A percentile compares a stretch with the other conserved stretches of the same genome.
Evolutionary conservation across 2,797 vertebrate genomes (phyloP).

Genomic region (Acrossocheilus wenchowensis): DNA sequence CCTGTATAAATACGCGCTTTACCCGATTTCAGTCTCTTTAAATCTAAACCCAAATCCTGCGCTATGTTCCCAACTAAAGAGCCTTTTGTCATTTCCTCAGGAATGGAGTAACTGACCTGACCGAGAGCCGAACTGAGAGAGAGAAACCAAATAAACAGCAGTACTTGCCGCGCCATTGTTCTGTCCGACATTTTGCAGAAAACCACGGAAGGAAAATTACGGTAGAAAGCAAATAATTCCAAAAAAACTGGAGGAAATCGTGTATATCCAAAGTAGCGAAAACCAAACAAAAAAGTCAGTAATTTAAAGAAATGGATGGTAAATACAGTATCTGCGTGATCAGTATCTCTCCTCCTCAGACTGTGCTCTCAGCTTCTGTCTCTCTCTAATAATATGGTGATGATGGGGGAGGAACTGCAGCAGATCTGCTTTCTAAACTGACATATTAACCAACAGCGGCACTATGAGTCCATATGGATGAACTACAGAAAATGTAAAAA

Average conservation of each 20-base stretch:
- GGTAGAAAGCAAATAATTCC: background rate
- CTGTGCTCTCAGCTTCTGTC: slow-evolving; percentile 22
- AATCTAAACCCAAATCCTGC: slow-evolving; percentile 79
- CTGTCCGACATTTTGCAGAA: too few species aligned
- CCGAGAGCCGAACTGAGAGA: slow-evolving; percentile 70
- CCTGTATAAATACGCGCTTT: slow-evolving; percentile 67
- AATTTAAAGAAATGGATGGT: background rate
- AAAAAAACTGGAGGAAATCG: background rate
- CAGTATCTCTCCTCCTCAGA: background rate
- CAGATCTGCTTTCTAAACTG: background rate
- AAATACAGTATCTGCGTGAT: background rate
- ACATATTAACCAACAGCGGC: slow-evolving; percentile 57
- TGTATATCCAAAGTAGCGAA: background rate
- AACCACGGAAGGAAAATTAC: background rate
- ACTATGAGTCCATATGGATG: too few species aligned
- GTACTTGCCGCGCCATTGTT: slow-evolving; percentile 77
- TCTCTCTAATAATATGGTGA: slow-evolving; percentile 21
- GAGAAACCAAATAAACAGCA: slow-evolving; percentile 75
- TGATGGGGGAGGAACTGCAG: slow-evolving; percentile 36
- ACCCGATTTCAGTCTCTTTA: slow-evolving; percentile 66
- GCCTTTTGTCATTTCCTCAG: slow-evolving; percentile 83
- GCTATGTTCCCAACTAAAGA: slow-evolving; percentile 83
- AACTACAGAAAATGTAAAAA: too few species aligned
- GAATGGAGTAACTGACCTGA: slow-evolving; percentile 84
- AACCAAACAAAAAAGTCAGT: background rate